A percentile compares a stretch with the other conserved stretches of the same genome.
phyloP scores from a whole-genome alignment of 2,113 vertebrate species.

The Peromyscus maniculatus region DNA sequence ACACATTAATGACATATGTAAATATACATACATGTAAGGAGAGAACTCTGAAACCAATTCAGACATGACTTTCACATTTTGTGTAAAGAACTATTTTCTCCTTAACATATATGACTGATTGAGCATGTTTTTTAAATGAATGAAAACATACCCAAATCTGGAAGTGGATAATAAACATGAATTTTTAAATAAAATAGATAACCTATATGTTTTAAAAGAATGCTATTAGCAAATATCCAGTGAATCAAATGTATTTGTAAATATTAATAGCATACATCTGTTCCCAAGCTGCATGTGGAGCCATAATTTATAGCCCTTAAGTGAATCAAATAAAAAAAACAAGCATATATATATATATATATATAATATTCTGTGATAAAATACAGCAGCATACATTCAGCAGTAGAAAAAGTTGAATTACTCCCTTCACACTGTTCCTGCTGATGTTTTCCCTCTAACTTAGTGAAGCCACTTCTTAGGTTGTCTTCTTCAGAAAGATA shows the following conservation, averaged over 20 bases:
- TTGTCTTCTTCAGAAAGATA: constrained; percentile 61
- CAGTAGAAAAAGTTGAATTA: constrained; percentile 49
- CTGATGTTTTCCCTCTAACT: constrained; percentile 50
- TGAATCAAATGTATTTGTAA: constrained; percentile 62
- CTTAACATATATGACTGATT: constrained; percentile 60
- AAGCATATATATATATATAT: constrained; percentile 3
- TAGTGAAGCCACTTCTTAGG: constrained; percentile 39
- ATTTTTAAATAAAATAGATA: constrained; percentile 65
- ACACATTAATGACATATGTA: constrained; percentile 12
- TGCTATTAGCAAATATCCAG: constrained; percentile 64
- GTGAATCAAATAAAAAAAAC: constrained; percentile 62
- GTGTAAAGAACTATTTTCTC: constrained; percentile 20
- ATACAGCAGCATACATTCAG: neutral
- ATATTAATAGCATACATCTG: constrained; percentile 46
- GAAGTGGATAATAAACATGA: constrained; percentile 52
- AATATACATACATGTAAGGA: neutral
- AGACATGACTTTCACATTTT: constrained; percentile 31
- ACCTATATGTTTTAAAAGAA: constrained; percentile 49
- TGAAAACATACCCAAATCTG: constrained; percentile 63
- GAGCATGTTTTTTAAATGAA: constrained; percentile 72
- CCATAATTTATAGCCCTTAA: constrained; percentile 52
- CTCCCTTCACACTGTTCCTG: constrained; percentile 34
- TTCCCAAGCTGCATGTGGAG: constrained; percentile 59
- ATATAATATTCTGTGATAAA: constrained; percentile 67
- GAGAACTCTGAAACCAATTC: constrained; percentile 43